These are phyloP conservation scores for Athalia cordata DNA, from an alignment of 2,888 invertebrate genomes.

Conservation along the genomic window DNA sequence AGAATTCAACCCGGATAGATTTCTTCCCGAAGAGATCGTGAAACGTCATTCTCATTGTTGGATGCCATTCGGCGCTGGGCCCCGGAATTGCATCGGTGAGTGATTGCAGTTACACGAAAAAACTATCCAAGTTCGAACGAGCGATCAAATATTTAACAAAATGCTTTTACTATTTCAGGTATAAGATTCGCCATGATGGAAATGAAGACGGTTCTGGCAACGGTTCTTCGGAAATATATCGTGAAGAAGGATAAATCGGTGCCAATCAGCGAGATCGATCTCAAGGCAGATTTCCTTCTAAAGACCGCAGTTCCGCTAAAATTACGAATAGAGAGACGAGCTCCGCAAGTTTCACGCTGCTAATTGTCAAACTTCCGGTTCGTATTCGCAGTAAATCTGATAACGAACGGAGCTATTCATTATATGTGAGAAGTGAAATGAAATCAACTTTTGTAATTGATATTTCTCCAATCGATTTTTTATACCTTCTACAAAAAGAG, in stretches of 20 bases:
- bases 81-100: constrained; percentile 59
- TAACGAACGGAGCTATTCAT: too few relatives aligned
- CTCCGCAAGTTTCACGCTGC: too few relatives aligned
- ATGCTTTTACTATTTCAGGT: constrained; percentile 58
- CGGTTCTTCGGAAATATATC: constrained; percentile 67
- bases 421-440: too few relatives aligned
- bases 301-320: constrained; percentile 49
- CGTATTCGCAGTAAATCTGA: too few relatives aligned
- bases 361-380: too few relatives aligned
- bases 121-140: not conserved
- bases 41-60: constrained; percentile 57
- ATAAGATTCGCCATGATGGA: constrained; percentile 72
- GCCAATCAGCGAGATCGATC: constrained; percentile 51
- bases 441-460: too few relatives aligned
- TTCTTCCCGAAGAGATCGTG: constrained; percentile 58
- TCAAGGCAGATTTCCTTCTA: not conserved
- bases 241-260: constrained; percentile 54
- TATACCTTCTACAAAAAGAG: too few relatives aligned
- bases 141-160: constrained; percentile 14
- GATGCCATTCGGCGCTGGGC: constrained; percentile 59
- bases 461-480: too few relatives aligned
- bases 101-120: not conserved
- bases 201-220: constrained; percentile 71
- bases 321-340: constrained; percentile 53
- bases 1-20: constrained; percentile 62